Conservation (phyloP, 2,888 invertebrate genomes). For the Lobophora halterata region DNA sequence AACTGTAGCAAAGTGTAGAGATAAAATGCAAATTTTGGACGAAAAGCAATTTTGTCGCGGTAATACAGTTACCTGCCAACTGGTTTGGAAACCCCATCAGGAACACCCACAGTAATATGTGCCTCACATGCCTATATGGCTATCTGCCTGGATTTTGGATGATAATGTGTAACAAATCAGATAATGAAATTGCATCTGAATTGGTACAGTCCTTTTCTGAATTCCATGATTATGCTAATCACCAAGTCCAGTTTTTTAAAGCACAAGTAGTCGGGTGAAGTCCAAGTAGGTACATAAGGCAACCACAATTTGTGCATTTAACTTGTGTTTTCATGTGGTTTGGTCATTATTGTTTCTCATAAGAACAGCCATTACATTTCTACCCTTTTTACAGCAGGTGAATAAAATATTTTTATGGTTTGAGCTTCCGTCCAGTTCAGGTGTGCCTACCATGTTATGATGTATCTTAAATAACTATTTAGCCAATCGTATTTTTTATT, state of each 20-base stretch:
- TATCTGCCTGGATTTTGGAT: constrained; percentile 15
- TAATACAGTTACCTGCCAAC: constrained; percentile 44
- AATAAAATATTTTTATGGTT: constrained; percentile 4
- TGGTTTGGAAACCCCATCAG: constrained; percentile 38
- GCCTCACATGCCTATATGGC: constrained; percentile 1
- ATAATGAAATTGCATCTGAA: background rate
- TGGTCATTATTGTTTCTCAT: constrained; percentile 44
- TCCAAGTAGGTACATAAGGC: constrained; percentile 11
- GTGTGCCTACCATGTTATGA: too few relatives aligned
- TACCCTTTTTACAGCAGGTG: constrained; percentile 7
- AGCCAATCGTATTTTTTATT: too few relatives aligned
- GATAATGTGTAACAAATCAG: constrained; percentile 2
- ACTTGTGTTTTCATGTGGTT: constrained; percentile 53
- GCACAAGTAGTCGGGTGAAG: constrained; percentile 1
- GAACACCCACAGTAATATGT: constrained; percentile 18
- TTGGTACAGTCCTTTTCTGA: background rate
- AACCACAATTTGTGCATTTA: constrained; percentile 43
- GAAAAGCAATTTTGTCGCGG: constrained; percentile 35
- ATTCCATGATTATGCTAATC: constrained; percentile 3
- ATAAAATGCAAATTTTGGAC: constrained; percentile 39
- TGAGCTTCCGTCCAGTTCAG: too few relatives aligned
- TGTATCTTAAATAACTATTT: too few relatives aligned
- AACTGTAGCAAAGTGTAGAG: constrained; percentile 29
- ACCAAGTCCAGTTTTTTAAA: too few relatives aligned
- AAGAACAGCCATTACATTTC: constrained; percentile 23